Conservation (phyloP, 2,113 vertebrate genomes). For the Chinchilla lanigera region DNA sequence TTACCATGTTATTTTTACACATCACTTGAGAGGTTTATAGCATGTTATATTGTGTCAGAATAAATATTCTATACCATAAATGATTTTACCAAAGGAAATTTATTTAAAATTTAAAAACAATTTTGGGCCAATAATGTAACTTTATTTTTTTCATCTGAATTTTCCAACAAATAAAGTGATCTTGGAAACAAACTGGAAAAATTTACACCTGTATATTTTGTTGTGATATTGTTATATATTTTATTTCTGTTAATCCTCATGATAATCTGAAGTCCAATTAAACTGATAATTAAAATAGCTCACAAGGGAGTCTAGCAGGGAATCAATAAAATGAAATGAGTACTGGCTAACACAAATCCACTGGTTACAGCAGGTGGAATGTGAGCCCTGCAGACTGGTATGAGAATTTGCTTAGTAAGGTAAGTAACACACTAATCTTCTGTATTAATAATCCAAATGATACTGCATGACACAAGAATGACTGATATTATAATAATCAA, state of each 20-base stretch:
- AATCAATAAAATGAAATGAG: neutral
- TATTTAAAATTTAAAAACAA: neutral
- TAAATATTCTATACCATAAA: neutral
- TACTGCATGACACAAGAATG: neutral
- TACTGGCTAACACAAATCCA: rapidly evolving
- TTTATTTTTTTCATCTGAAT: neutral
- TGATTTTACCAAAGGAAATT: neutral
- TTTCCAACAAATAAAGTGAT: conserved; percentile 5
- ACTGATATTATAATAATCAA: neutral
- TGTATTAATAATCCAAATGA: neutral
- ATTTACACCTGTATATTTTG: neutral
- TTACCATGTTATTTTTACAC: neutral
- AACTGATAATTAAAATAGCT: neutral
- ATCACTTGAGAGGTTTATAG: neutral
- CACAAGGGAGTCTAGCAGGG: neutral
- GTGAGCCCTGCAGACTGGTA: no score
- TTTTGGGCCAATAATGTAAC: neutral
- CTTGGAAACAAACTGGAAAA: neutral
- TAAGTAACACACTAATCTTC: neutral
- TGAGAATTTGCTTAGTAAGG: neutral
- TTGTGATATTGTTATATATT: neutral
- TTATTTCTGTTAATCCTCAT: neutral
- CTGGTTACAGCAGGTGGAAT: neutral
- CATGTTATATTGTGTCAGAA: neutral
- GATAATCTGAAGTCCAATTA: neutral